Evolutionary conservation across 2,113 vertebrate genomes (phyloP).

Genomic region (Thalassarche chlororhynchos): DNA sequence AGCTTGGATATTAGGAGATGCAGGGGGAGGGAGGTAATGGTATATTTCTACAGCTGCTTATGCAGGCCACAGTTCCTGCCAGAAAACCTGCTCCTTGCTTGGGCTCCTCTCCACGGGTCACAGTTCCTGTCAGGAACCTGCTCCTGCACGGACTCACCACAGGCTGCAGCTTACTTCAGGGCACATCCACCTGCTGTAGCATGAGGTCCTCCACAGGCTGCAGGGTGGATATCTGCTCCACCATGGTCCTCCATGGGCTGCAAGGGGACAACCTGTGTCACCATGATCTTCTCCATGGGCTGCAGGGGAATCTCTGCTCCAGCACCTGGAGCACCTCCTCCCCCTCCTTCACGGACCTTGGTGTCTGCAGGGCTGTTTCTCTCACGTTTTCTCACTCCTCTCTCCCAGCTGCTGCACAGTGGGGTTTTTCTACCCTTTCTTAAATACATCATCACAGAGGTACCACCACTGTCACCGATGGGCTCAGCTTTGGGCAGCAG

Average conservation of each 20-base stretch:
- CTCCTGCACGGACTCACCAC: background rate
- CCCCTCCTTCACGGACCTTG: background rate
- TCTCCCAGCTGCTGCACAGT: background rate
- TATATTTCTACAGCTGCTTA: background rate
- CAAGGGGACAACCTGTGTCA: too few species aligned
- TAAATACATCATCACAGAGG: background rate
- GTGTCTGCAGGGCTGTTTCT: background rate
- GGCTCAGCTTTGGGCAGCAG: background rate
- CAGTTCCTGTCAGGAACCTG: background rate
- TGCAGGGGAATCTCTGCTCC: background rate
- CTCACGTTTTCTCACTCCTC: background rate
- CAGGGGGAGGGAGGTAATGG: background rate
- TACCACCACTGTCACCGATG: background rate
- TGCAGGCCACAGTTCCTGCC: background rate
- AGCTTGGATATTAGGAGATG: background rate
- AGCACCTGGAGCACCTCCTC: background rate
- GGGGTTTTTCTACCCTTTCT: background rate
- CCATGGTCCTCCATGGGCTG: background rate
- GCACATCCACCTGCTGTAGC: background rate
- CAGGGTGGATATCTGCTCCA: background rate
- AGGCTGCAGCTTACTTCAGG: background rate
- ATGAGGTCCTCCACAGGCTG: fast-evolving
- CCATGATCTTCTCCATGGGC: background rate
- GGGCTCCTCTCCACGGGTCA: background rate
- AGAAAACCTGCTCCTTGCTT: background rate